These are phyloP conservation scores for Noctilio leporinus DNA, from an alignment of 2,113 vertebrate species.

Conservation along the genomic window DNA sequence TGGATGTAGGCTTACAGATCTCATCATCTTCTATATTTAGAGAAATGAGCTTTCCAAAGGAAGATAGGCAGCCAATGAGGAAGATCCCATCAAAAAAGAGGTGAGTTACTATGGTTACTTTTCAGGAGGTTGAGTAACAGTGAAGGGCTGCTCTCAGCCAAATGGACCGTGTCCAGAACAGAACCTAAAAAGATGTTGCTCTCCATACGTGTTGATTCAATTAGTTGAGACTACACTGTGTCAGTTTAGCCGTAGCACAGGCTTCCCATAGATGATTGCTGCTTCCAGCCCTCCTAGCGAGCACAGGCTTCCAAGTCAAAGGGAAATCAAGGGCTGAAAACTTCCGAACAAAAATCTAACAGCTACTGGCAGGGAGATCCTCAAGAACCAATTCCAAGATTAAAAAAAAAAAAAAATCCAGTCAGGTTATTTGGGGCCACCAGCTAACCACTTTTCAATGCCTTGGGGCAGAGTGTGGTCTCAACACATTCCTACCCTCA, in stretches of 20 bases:
- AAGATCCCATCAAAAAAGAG: conserved; percentile 66
- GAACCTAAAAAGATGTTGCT: conserved; percentile 7
- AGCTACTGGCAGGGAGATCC: not conserved
- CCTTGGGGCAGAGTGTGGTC: not conserved
- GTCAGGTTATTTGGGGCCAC: not conserved
- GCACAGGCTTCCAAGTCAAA: not conserved
- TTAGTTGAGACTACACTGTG: not conserved
- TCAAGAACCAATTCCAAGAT: not conserved
- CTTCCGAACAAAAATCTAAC: conserved; percentile 27
- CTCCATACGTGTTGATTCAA: conserved; percentile 17
- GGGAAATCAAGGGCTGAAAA: conserved; percentile 42
- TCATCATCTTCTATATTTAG: conserved; percentile 79
- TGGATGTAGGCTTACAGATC: conserved; percentile 61
- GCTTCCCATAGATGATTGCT: not conserved
- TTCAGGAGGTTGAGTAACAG: conserved; percentile 58
- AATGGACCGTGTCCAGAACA: conserved; percentile 34
- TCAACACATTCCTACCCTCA: not conserved
- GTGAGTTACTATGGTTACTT: conserved; percentile 76
- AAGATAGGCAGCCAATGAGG: conserved; percentile 65
- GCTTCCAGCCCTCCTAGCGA: not conserved
- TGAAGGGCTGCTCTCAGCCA: not conserved
- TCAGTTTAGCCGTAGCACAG: not conserved
- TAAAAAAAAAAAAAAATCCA: not conserved
- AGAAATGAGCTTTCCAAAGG: conserved; percentile 72
- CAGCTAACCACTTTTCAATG: not conserved